phyloP scores from a whole-genome alignment of 2,888 invertebrate genomes.

The Buathra laborator region DNA sequence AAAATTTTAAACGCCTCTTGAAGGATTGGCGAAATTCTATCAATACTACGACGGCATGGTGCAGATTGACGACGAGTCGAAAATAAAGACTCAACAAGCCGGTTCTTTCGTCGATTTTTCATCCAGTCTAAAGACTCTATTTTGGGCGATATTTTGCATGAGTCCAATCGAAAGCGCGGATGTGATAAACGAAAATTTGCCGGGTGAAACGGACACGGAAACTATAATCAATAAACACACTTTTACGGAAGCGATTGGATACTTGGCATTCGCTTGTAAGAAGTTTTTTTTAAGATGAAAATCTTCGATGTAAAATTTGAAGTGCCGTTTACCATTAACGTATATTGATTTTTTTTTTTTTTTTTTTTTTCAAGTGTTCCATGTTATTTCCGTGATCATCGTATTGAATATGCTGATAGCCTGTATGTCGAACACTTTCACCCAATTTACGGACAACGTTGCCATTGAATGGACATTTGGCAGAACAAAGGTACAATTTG shows the following conservation, averaged over 20 bases:
- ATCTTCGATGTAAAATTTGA: background rate
- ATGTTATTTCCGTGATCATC: slow-evolving; percentile 90
- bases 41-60: slow-evolving; percentile 90
- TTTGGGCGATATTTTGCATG: slow-evolving; percentile 91
- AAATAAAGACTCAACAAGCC: slow-evolving; percentile 87
- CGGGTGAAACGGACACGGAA: slow-evolving; percentile 85
- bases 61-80: slow-evolving; percentile 87
- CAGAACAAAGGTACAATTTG: slow-evolving; percentile 87
- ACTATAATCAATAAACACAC: slow-evolving; percentile 87
- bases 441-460: slow-evolving; percentile 89
- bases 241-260: slow-evolving; percentile 89
- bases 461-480: slow-evolving; percentile 93
- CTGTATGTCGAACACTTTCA: slow-evolving; percentile 92
- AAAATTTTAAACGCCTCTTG: slow-evolving; percentile 62
- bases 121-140: slow-evolving; percentile 88
- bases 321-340: background rate
- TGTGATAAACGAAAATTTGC: slow-evolving; percentile 88
- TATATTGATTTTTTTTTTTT: background rate
- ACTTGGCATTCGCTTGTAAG: slow-evolving; percentile 88
- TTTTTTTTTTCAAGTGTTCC: slow-evolving; percentile 85
- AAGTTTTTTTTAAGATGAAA: background rate
- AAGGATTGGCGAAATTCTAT: slow-evolving; percentile 88
- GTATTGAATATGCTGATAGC: slow-evolving; percentile 92
- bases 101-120: slow-evolving; percentile 88
- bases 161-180: slow-evolving; percentile 89